A percentile compares a stretch with the other conserved stretches of the same genome.
phyloP scores from a whole-genome alignment of 2,113 vertebrate genomes.

The Ptilonorhynchus violaceus region DNA sequence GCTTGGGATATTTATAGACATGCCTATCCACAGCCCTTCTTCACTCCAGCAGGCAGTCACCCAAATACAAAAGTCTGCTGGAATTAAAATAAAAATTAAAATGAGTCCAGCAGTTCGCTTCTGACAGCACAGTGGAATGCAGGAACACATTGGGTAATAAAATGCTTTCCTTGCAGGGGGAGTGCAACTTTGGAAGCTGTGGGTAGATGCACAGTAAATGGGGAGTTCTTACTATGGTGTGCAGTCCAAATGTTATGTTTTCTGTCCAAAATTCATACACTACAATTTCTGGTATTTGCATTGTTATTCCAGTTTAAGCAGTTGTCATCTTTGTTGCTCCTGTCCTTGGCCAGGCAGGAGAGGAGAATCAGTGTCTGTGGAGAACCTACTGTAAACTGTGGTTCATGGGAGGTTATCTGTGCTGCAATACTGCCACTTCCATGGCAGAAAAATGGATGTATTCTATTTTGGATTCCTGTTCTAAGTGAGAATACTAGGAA shows the following conservation, averaged over 20 bases:
- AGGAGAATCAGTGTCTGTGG: background rate
- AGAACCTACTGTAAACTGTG: background rate
- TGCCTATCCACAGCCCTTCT: constrained; percentile 50
- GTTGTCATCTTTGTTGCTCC: background rate
- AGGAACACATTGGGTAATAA: background rate
- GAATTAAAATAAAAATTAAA: constrained; percentile 53
- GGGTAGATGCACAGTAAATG: background rate
- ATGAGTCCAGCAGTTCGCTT: constrained; percentile 9
- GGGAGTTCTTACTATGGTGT: background rate
- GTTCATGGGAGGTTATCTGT: background rate
- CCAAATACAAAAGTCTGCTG: constrained; percentile 50
- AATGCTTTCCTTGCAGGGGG: background rate
- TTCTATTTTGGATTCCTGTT: background rate
- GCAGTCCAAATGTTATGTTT: background rate
- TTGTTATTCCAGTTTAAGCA: background rate
- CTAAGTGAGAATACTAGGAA: background rate
- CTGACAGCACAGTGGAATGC: constrained; percentile 15
- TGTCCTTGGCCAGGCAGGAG: background rate
- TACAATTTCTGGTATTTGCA: background rate
- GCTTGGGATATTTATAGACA: constrained; percentile 48
- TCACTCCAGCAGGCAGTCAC: constrained; percentile 58
- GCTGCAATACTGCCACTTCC: background rate
- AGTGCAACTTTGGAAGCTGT: background rate
- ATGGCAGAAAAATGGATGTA: background rate
- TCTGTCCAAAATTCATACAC: background rate